Conservation (phyloP, 2,888 invertebrate species). For the Cordilura impudica region DNA sequence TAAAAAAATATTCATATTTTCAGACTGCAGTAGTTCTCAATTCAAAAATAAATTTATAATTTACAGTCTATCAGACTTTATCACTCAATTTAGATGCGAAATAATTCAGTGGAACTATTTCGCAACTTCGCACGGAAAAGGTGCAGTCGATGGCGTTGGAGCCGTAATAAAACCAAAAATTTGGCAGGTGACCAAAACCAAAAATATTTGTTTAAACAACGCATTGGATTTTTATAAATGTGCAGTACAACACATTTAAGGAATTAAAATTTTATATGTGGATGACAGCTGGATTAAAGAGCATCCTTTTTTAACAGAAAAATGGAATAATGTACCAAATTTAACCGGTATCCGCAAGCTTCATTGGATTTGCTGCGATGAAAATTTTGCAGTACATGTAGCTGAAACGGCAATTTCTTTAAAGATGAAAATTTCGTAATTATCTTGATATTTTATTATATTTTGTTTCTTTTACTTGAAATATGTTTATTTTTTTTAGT, state of each 20-base stretch:
- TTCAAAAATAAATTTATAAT: too few relatives aligned
- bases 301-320: neutral
- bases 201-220: too few relatives aligned
- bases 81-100: constrained; percentile 9
- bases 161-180: neutral
- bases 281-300: neutral
- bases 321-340: neutral
- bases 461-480: too few relatives aligned
- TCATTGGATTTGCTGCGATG: neutral
- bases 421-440: too few relatives aligned
- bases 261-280: neutral
- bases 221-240: too few relatives aligned
- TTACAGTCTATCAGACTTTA: constrained; percentile 22
- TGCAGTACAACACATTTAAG: neutral
- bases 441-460: neutral
- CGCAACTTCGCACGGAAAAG: too few relatives aligned
- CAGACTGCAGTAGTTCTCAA: too few relatives aligned
- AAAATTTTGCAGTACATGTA: neutral
- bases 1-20: too few relatives aligned
- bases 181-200: neutral
- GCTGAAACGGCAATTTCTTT: neutral
- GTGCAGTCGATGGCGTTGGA: neutral
- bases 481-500: too few relatives aligned
- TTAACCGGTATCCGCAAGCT: neutral
- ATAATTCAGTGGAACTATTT: neutral